Percentiles rank a stretch among this genome's conserved stretches.
These are phyloP conservation scores for Papilio polytes DNA, from an alignment of 1,140 invertebrate species.

Conservation along the genomic window DNA sequence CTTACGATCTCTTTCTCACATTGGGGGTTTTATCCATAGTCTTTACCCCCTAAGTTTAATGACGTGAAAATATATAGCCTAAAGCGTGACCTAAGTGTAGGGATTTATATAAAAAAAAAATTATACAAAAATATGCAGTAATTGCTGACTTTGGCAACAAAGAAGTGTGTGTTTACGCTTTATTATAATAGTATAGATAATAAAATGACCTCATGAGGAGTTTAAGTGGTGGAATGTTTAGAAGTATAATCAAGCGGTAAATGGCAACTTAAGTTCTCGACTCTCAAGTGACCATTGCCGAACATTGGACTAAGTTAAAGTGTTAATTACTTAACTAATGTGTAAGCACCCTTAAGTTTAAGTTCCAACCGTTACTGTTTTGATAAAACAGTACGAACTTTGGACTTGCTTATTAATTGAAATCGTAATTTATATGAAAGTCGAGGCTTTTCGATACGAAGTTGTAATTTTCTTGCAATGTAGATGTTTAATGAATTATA, in stretches of 20 bases:
- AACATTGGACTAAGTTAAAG: not conserved
- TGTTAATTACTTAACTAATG: constrained; percentile 6
- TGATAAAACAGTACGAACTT: constrained; percentile 34
- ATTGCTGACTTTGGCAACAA: too few species aligned
- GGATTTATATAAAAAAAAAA: too few species aligned
- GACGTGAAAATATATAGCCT: too few species aligned
- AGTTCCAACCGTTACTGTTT: not conserved
- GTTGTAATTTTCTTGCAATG: constrained; percentile 38
- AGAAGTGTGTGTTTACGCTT: too few species aligned
- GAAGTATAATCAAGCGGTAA: not conserved
- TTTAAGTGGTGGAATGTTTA: not conserved
- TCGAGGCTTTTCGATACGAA: constrained; percentile 20
- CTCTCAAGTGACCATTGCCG: not conserved
- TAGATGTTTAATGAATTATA: constrained; percentile 7
- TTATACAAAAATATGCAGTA: too few species aligned
- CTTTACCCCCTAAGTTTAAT: too few species aligned
- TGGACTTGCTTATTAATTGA: constrained; percentile 33
- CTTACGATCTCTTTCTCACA: too few species aligned
- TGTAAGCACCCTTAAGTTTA: constrained; percentile 17
- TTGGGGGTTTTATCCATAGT: too few species aligned
- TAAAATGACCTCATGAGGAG: not conserved
- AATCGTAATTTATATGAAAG: constrained; percentile 38
- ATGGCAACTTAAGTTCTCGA: not conserved
- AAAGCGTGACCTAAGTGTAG: too few species aligned
- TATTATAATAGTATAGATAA: too few species aligned